Base-by-base conservation (phyloP, 2,888 invertebrate genomes). In the Onthophagus sagittarius region DNA sequence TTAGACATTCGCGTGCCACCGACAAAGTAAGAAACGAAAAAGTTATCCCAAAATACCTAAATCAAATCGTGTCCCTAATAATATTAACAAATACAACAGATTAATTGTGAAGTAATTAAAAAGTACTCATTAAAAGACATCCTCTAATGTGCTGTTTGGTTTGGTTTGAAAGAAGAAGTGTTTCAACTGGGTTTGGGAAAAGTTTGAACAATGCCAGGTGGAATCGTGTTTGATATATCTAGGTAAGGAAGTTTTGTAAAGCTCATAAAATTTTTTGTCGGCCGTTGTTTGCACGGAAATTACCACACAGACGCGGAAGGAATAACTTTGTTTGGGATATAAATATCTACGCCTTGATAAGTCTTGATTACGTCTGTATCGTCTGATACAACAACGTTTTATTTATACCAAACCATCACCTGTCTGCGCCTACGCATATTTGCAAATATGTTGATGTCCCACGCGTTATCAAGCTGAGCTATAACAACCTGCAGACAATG, bases 161-260 rank as follows among this genome's bases (percentile, higher is more conserved):
- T 62, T 15, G 62, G 15, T 5, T 23, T 23, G 23, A 23, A 23
- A 23, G 15, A 23, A 71, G 39, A 15, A 15, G 39, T 39, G 14
- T 11, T 11, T 32, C 67, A 13, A 67, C 67, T 23, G 15, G 23
- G 23, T 23, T 64, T 23, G 67, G 31, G 15, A 31, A 31, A 67
- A 67, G 67, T 67, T 31, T 32, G 39, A 53, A 86, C 83, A 79
- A 89, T 89, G 87, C 89, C 89, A 69, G 88, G 89, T 78, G 89
- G 88, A 85, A 86, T 89, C 81, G 85, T 89, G 83, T 88, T 88
- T 81, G 88, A 89, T 86, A 87, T 89, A 83, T 87, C 88, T 86
- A 88, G 89, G 89, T 89, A 85, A 82, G 82, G 74, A 6, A 73
- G 63, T 64, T 71, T 64, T 73, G n/a, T 63, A 69, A 63, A 62